Percentiles rank a stretch among this genome's conserved stretches.
These are phyloP conservation scores for Melieria crassipennis DNA, from an alignment of 2,888 invertebrate genomes.

Conservation along the genomic window DNA sequence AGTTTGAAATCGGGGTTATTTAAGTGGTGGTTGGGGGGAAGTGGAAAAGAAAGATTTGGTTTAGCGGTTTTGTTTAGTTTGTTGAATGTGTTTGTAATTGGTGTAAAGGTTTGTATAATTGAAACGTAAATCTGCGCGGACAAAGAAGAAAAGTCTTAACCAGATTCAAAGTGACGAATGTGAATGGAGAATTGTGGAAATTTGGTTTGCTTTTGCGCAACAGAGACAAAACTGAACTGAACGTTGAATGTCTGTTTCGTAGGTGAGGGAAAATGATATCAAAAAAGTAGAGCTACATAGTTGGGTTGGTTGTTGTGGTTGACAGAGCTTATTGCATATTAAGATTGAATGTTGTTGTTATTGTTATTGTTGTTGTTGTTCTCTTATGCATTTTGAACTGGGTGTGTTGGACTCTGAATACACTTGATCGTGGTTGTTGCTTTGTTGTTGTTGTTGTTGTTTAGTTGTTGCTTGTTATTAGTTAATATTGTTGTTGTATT, in stretches of 20 bases:
- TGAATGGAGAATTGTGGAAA: too few relatives aligned
- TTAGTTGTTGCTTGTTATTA: slow-evolving; percentile 35
- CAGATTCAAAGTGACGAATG: too few relatives aligned
- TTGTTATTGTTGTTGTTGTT: slow-evolving; percentile 27
- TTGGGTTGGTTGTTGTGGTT: slow-evolving; percentile 5
- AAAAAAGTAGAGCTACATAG: slow-evolving; percentile 6
- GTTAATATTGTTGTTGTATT: slow-evolving; percentile 29
- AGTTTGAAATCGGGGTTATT: slow-evolving; percentile 61
- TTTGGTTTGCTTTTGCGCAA: too few relatives aligned
- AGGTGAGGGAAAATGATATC: too few relatives aligned
- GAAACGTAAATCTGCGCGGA: slow-evolving; percentile 3
- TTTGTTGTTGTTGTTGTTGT: slow-evolving; percentile 41
- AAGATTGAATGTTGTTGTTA: not conserved
- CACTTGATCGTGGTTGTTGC: slow-evolving; percentile 39
- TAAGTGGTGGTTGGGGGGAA: slow-evolving; percentile 45
- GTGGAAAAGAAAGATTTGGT: slow-evolving; percentile 57
- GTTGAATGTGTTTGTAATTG: slow-evolving; percentile 37
- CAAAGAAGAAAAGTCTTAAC: slow-evolving; percentile 1
- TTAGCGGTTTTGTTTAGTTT: slow-evolving; percentile 47
- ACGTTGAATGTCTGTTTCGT: too few relatives aligned
- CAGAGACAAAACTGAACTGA: too few relatives aligned
- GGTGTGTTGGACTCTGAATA: slow-evolving; percentile 54
- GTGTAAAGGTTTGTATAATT: slow-evolving; percentile 31
- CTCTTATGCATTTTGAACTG: slow-evolving; percentile 64
- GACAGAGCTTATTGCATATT: not conserved